Evolutionary conservation across 2,113 vertebrate species (phyloP).

Genomic region (Tangachromis dhanisi): DNA sequence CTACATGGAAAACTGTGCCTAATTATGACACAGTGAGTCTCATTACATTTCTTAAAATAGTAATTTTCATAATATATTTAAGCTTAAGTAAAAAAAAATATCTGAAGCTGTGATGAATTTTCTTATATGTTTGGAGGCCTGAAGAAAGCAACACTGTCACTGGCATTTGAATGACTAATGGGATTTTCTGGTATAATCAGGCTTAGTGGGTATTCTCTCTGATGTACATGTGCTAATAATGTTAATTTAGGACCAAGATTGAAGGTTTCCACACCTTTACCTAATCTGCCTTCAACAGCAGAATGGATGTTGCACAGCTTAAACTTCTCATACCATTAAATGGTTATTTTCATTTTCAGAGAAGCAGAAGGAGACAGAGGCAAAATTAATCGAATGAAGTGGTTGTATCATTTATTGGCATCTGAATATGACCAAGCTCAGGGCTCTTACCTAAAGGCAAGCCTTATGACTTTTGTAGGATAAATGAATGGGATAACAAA

Average conservation of each 20-base stretch:
- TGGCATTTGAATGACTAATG: slow-evolving; percentile 2
- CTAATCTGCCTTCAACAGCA: neutral
- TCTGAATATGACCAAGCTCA: neutral
- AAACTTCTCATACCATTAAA: neutral
- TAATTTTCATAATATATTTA: neutral
- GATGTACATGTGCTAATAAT: neutral
- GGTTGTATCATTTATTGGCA: neutral
- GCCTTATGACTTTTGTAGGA: neutral
- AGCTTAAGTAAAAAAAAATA: neutral
- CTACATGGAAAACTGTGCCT: neutral
- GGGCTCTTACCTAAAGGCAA: neutral
- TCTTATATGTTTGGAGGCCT: neutral
- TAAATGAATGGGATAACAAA: neutral
- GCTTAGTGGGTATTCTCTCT: slow-evolving; percentile 7
- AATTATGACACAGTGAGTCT: neutral
- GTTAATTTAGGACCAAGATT: slow-evolving; percentile 5
- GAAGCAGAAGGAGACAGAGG: neutral
- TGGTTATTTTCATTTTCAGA: neutral
- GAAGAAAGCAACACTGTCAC: neutral
- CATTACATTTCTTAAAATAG: neutral
- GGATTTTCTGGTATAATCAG: slow-evolving; percentile 33
- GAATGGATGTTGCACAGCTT: neutral
- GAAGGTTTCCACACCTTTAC: neutral
- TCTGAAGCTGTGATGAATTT: neutral
- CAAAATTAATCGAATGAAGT: neutral